Percentiles rank a stretch among this genome's conserved stretches.
Evolutionary conservation across 2,113 vertebrate species (phyloP).

Genomic region (Leuciscus idus): DNA sequence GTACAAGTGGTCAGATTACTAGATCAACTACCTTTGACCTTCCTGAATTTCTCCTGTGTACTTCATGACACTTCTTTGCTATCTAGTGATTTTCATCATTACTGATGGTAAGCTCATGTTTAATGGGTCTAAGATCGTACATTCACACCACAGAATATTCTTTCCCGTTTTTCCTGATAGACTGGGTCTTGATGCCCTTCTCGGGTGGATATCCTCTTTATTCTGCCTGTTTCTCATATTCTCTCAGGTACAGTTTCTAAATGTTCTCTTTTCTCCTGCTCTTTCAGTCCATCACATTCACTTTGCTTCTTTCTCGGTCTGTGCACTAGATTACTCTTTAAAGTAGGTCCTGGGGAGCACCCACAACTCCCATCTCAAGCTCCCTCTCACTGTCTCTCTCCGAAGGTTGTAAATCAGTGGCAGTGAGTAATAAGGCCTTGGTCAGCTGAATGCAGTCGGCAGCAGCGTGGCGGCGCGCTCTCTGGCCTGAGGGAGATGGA

Average conservation of each 20-base stretch:
- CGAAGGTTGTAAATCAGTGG: slow-evolving; percentile 67
- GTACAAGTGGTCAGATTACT: slow-evolving; percentile 49
- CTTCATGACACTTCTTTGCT: background rate
- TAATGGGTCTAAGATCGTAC: background rate
- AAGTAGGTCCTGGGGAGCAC: slow-evolving; percentile 61
- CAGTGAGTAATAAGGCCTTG: slow-evolving; percentile 64
- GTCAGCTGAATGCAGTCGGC: slow-evolving; percentile 67
- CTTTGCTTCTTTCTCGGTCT: slow-evolving; percentile 16
- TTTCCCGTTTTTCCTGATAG: background rate
- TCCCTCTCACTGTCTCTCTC: slow-evolving; percentile 45
- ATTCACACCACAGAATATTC: background rate
- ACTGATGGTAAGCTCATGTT: background rate
- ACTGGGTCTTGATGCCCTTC: slow-evolving; percentile 3
- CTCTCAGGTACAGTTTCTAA: slow-evolving; percentile 24
- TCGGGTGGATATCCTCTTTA: background rate
- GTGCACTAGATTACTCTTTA: slow-evolving; percentile 64
- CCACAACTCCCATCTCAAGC: slow-evolving; percentile 32
- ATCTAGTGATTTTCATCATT: background rate
- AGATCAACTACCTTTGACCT: slow-evolving; percentile 27
- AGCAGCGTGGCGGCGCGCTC: slow-evolving; percentile 50
- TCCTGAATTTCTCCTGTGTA: background rate
- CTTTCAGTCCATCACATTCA: slow-evolving; percentile 24
- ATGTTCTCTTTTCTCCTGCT: slow-evolving; percentile 13
- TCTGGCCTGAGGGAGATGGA: slow-evolving; percentile 60
- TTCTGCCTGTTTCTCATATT: background rate